These are phyloP conservation scores for Ianthella basta DNA, from an alignment of 37 sponge, comb jelly and placozoan species.

Conservation along the genomic window DNA sequence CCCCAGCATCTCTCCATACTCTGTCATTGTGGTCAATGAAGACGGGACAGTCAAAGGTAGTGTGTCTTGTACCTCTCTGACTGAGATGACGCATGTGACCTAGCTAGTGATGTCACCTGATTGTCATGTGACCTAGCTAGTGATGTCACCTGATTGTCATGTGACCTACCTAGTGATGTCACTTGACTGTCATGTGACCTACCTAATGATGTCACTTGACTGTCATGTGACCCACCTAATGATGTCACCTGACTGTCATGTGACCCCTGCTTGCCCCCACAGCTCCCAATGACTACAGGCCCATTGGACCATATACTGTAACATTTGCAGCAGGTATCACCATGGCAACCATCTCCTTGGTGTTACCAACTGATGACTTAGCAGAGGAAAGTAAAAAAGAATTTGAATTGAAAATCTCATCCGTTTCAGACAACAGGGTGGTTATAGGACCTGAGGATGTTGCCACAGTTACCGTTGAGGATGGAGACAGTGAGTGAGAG, in stretches of 20 bases:
- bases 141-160: too few relatives aligned
- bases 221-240: too few relatives aligned
- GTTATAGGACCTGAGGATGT: too few relatives aligned
- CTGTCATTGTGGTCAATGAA: background rate
- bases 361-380: background rate
- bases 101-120: too few relatives aligned
- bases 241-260: too few relatives aligned
- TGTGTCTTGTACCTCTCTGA: background rate
- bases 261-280: too few relatives aligned
- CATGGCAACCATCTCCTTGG: background rate
- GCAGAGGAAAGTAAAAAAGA: background rate
- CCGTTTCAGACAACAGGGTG: too few relatives aligned
- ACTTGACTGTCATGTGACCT: background rate
- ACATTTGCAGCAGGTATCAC: background rate
- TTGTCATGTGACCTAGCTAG: too few relatives aligned
- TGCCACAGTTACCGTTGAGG: too few relatives aligned
- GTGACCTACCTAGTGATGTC: background rate
- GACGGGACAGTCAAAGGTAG: background rate
- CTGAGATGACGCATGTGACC: too few relatives aligned
- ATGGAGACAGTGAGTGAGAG: too few relatives aligned
- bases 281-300: too few relatives aligned
- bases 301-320: background rate
- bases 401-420: background rate
- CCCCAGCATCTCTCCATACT: background rate
- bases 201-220: background rate